These are phyloP conservation scores for Macrostomum lignano DNA, from an alignment of 1,140 invertebrate species.

Conservation along the genomic window DNA sequence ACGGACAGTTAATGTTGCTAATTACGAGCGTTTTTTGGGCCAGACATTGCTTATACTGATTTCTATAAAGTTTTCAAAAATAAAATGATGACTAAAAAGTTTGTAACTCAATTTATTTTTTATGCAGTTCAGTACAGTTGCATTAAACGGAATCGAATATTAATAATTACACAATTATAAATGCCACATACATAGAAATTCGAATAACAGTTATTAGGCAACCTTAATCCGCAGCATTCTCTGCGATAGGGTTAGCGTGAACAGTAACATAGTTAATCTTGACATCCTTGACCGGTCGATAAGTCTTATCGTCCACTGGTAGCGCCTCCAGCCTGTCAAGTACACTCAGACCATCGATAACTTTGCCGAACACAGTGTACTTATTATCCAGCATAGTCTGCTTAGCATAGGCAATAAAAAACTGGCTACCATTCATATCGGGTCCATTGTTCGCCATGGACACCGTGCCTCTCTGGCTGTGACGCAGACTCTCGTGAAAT, in stretches of 20 bases:
- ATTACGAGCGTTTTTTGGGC: too few species aligned
- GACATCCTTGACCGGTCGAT: slow-evolving; percentile 48
- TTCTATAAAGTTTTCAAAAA: too few species aligned
- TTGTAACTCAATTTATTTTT: too few species aligned
- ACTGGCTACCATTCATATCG: slow-evolving; percentile 92
- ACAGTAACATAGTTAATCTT: slow-evolving; percentile 61
- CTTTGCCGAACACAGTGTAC: slow-evolving; percentile 77
- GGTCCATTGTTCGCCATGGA: slow-evolving; percentile 97
- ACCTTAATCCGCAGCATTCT: too few species aligned
- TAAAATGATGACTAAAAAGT: too few species aligned
- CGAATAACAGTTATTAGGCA: too few species aligned
- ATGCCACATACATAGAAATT: too few species aligned
- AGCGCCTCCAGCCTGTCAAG: slow-evolving; percentile 81
- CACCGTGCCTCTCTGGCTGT: slow-evolving; percentile 52
- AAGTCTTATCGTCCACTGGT: slow-evolving; percentile 70
- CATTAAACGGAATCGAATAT: too few species aligned
- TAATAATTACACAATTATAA: too few species aligned
- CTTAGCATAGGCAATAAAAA: slow-evolving; percentile 70
- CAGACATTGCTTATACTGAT: too few species aligned
- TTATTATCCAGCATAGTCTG: slow-evolving; percentile 85
- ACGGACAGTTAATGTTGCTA: too few species aligned
- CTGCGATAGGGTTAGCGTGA: slow-evolving; percentile 73
- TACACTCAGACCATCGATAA: slow-evolving; percentile 84
- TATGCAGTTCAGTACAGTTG: too few species aligned
- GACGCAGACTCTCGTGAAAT: slow-evolving; percentile 64